Base-by-base conservation (phyloP, 2,797 vertebrate genomes). In the Betta splendens region DNA sequence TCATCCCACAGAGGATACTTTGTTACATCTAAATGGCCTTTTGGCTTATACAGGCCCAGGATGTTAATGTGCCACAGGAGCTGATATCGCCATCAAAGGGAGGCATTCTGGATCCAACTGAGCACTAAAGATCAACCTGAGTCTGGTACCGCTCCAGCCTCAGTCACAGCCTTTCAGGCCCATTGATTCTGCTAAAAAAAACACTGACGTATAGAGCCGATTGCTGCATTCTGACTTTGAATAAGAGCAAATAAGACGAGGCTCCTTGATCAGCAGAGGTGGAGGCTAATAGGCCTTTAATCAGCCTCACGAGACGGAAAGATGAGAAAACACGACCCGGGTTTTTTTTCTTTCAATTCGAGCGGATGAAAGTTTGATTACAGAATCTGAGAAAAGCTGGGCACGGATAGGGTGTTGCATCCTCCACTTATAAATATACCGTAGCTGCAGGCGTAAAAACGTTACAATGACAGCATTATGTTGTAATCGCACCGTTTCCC, bases 1-100 rank as follows among this genome's bases (percentile, higher is more conserved):
- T 89, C 88, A 89, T 85, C 75, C 85, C 89, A 90, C 88, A 91
- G 89, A 91, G 88, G 88, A 87, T 75, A 91, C 89, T 90, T 89
- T 91, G 89, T 91, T 88, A 85, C 71, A 82, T 87, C 80, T 84
- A 84, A 89, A 88, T 82, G 86, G 82, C 81, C 81, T 77, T 85
- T 89, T 86, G 77, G 77, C 74, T 80, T 55, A 20, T 63, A 47
- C 82, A 80, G 80, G 85, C 83, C 85, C 75, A 66, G 89, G 87
- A 89, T 89, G 89, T 87, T 87, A 88, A 89, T 89, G 83, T 86
- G 86, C 45, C 84, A 68, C 81, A 74, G 81, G 78, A 83, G 75
- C 80, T 65, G 83, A 75, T 81, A 81, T 73, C 72, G 73, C 50
- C 60, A 87, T 88, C 86, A 88, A 85, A 89, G 82, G 47, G 47